A percentile compares a stretch with the other conserved stretches of the same genome.
These are phyloP conservation scores for Drosophila gunungcola DNA, from an alignment of 1,140 invertebrate genomes.

Conservation along the genomic window DNA sequence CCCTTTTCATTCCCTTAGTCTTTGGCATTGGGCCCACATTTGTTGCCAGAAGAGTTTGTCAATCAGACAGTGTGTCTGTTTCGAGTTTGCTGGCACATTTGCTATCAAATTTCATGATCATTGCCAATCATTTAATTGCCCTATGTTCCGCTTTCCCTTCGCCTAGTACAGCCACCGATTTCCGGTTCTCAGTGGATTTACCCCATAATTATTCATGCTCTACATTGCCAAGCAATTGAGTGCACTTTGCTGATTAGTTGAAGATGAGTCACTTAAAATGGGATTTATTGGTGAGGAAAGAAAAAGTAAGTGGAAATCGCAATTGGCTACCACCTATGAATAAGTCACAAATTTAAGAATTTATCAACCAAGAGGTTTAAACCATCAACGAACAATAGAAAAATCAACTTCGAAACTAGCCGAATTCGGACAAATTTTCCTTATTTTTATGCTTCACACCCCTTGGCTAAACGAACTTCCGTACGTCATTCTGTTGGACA, in stretches of 20 bases:
- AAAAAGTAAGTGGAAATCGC: not conserved
- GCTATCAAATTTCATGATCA: constrained; percentile 78
- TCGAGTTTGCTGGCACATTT: constrained; percentile 56
- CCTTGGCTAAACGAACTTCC: not conserved
- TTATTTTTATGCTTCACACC: not conserved
- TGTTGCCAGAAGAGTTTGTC: constrained; percentile 20
- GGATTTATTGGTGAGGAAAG: constrained; percentile 5
- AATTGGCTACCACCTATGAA: not conserved
- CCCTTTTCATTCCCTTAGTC: constrained; percentile 1
- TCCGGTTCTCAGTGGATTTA: constrained; percentile 16
- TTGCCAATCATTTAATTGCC: constrained; percentile 78
- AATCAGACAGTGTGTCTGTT: constrained; percentile 49
- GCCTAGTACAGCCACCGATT: constrained; percentile 7
- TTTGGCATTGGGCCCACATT: constrained; percentile 31
- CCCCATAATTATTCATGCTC: constrained; percentile 72
- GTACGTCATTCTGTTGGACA: not conserved
- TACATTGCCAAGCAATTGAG: constrained; percentile 51
- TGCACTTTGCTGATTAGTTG: constrained; percentile 24
- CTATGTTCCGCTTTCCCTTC: not conserved
- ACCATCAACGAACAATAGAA: not conserved
- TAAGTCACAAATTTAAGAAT: too few relatives aligned
- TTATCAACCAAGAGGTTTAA: not conserved
- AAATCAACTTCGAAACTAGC: not conserved
- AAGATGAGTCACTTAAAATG: constrained; percentile 16
- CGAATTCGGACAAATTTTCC: not conserved